Evolutionary conservation across 1,140 invertebrate genomes (phyloP).

Genomic region (Rhagoletis pomonella): DNA sequence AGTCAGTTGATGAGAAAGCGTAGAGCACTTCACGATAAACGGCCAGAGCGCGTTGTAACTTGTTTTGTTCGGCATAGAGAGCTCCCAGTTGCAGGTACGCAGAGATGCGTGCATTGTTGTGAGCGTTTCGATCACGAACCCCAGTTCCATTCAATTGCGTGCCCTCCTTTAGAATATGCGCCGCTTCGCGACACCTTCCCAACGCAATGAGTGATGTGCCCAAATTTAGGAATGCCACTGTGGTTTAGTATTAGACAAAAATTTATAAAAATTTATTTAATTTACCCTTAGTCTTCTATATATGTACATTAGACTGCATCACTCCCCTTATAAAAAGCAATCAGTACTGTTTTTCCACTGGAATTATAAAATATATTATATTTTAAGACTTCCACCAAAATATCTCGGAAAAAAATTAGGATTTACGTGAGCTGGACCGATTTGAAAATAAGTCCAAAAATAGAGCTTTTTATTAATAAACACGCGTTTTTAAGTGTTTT

Average conservation of each 20-base stretch:
- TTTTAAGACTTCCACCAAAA: no score
- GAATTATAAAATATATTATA: no score
- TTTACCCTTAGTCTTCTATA: no score
- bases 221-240: conserved; percentile 97
- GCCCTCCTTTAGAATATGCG: conserved; percentile 86
- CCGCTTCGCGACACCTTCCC: conserved; percentile 88
- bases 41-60: conserved; percentile 89
- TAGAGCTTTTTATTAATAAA: no score
- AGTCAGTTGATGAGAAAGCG: conserved; percentile 86
- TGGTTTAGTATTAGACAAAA: conserved; percentile 65
- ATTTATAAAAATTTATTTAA: no score
- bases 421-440: no score
- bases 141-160: conserved; percentile 88
- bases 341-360: no score
- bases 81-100: conserved; percentile 93
- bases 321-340: no score
- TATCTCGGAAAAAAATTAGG: no score
- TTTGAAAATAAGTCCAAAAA: no score
- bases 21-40: conserved; percentile 90
- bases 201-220: conserved; percentile 89
- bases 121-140: conserved; percentile 91
- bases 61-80: conserved; percentile 90
- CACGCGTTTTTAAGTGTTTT: no score
- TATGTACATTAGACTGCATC: no score
- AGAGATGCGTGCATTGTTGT: conserved; percentile 92